phyloP scores from a whole-genome alignment of 23 tunicate species.

The Trididemnum clinides region DNA sequence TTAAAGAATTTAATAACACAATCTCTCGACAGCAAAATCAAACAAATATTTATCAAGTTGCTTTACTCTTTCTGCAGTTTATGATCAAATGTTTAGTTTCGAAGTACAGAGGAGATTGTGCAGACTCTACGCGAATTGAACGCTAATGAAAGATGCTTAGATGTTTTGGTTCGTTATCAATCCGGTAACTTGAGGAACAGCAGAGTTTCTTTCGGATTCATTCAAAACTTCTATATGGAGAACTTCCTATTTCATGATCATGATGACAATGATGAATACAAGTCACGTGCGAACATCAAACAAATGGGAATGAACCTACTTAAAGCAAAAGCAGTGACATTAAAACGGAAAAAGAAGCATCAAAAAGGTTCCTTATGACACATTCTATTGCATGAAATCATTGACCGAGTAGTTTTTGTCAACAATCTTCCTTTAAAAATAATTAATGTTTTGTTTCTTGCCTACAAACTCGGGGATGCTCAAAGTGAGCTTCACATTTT shows the following conservation, averaged over 20 bases:
- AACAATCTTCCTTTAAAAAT: no score
- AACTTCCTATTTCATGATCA: conserved; percentile 82
- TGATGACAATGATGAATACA: conserved; percentile 71
- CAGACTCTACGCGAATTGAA: not conserved
- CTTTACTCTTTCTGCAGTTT: no score
- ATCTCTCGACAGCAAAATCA: no score
- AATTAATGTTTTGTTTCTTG: no score
- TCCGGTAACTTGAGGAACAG: not conserved
- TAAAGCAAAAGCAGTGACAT: conserved; percentile 16
- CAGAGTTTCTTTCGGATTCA: not conserved
- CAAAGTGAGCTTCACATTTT: no score
- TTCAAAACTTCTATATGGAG: conserved; percentile 32
- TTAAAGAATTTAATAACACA: no score
- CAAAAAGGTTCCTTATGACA: not conserved
- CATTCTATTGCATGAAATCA: no score
- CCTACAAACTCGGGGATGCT: no score
- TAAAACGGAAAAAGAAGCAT: conserved; percentile 28
- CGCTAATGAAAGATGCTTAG: not conserved
- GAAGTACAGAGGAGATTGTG: no score
- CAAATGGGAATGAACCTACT: conserved; percentile 14
- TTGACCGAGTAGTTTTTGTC: no score
- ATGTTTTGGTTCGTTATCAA: not conserved
- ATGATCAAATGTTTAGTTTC: no score
- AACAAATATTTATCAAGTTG: no score
- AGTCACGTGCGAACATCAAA: conserved; percentile 77